Evolutionary conservation across 2,888 invertebrate species (phyloP).

Genomic region (Amaurobius ferox): DNA sequence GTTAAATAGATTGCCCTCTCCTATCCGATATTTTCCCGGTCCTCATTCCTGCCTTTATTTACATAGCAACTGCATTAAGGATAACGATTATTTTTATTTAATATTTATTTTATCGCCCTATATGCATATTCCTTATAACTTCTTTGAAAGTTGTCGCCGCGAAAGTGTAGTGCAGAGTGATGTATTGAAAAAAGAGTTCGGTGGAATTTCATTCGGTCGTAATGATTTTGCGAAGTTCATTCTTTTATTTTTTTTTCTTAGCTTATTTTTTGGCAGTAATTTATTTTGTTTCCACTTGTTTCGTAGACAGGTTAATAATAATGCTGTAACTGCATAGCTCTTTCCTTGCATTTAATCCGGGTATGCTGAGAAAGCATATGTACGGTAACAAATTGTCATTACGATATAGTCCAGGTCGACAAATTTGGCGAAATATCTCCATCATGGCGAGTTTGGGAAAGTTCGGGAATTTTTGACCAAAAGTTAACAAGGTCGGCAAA

Average conservation of each 20-base stretch:
- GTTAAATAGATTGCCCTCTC: constrained; percentile 58
- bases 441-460: too few species aligned
- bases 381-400: too few species aligned
- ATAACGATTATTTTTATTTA: constrained; percentile 3
- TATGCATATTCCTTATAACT: constrained; percentile 7
- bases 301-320: constrained; percentile 44
- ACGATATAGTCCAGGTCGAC: too few species aligned
- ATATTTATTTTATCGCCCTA: background rate
- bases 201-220: constrained; percentile 29
- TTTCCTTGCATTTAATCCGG: too few species aligned
- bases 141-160: background rate
- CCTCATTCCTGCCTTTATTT: background rate
- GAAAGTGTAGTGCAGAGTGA: constrained; percentile 47
- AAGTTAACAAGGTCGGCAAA: too few species aligned
- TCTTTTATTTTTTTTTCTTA: constrained; percentile 19
- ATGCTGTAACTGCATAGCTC: constrained; percentile 38
- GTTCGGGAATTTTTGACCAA: too few species aligned
- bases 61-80: constrained; percentile 16
- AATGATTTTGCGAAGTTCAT: constrained; percentile 21
- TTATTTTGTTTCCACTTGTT: constrained; percentile 24
- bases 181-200: constrained; percentile 32
- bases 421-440: too few species aligned
- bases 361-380: too few species aligned
- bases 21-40: constrained; percentile 41
- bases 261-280: constrained; percentile 9